phyloP scores from a whole-genome alignment of 2,888 invertebrate species.

The Hirtodrosophila confusa region DNA sequence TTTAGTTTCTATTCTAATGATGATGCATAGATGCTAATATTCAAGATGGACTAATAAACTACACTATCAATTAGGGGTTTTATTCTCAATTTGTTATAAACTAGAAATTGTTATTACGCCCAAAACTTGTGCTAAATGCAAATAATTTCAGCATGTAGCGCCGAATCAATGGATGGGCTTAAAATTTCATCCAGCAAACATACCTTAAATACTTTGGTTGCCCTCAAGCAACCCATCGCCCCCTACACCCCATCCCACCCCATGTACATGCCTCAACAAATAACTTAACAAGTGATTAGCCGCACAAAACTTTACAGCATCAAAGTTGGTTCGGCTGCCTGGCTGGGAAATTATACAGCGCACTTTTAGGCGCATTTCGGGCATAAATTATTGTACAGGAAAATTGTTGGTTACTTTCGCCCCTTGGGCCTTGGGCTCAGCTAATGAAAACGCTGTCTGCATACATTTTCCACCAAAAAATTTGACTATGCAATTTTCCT shows the following conservation, averaged over 20 bases:
- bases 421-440: neutral
- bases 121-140: slow-evolving; percentile 43
- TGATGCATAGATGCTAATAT: no score
- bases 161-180: slow-evolving; percentile 25
- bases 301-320: slow-evolving; percentile 57
- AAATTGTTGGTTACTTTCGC: slow-evolving; percentile 25
- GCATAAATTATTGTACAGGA: slow-evolving; percentile 59
- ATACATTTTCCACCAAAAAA: slow-evolving; percentile 28
- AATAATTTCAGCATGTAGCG: slow-evolving; percentile 37
- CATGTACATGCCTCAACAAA: slow-evolving; percentile 50
- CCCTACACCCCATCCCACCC: no score
- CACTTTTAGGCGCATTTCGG: slow-evolving; percentile 45
- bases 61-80: neutral
- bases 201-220: slow-evolving; percentile 45
- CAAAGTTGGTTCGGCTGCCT: slow-evolving; percentile 41
- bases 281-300: slow-evolving; percentile 72
- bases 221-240: slow-evolving; percentile 19
- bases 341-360: slow-evolving; percentile 39
- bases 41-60: no score
- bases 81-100: slow-evolving; percentile 22
- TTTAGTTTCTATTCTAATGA: no score
- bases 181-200: slow-evolving; percentile 18
- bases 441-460: slow-evolving; percentile 42
- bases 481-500: slow-evolving; percentile 52
- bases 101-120: slow-evolving; percentile 42